A percentile compares a stretch with the other conserved stretches of the same genome.
These are phyloP conservation scores for Andrena bicolor DNA, from an alignment of 2,888 invertebrate genomes.

Conservation along the genomic window DNA sequence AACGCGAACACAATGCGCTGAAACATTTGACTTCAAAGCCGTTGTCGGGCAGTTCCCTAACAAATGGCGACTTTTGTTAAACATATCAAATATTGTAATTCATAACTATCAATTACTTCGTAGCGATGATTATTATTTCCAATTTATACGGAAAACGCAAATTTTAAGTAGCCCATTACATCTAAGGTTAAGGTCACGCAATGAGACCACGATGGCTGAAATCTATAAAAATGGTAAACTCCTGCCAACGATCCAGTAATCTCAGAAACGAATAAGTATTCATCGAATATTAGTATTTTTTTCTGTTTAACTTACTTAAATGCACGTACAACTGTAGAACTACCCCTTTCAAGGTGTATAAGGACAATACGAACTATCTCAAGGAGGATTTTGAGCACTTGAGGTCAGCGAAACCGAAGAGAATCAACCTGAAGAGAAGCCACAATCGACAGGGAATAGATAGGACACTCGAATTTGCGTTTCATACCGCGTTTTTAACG, in stretches of 20 bases:
- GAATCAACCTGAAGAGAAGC: conserved; percentile 66
- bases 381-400: conserved; percentile 78
- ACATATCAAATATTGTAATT: conserved; percentile 22
- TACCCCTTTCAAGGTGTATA: conserved; percentile 78
- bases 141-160: conserved; percentile 4
- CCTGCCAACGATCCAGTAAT: conserved; percentile 18
- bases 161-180: conserved; percentile 49
- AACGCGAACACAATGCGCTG: conserved; percentile 36
- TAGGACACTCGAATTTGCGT: conserved; percentile 53
- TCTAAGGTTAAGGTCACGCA: conserved; percentile 79
- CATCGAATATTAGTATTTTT: not conserved
- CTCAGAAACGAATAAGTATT: not conserved
- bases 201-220: conserved; percentile 79
- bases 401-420: conserved; percentile 79
- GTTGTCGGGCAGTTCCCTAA: conserved; percentile 32
- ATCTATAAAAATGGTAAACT: conserved; percentile 45
- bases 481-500: conserved; percentile 43
- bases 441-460: conserved; percentile 60
- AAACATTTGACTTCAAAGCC: conserved; percentile 64
- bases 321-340: conserved; percentile 81
- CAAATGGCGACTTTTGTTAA: conserved; percentile 58
- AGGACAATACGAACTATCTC: conserved; percentile 75
- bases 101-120: conserved; percentile 2
- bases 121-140: not conserved
- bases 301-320: conserved; percentile 77